Evolutionary conservation across 30 jellyfish, hydroid and myxozoan genomes (phyloP).

Genomic region (Aurelia aurita complex sp. Pacific): DNA sequence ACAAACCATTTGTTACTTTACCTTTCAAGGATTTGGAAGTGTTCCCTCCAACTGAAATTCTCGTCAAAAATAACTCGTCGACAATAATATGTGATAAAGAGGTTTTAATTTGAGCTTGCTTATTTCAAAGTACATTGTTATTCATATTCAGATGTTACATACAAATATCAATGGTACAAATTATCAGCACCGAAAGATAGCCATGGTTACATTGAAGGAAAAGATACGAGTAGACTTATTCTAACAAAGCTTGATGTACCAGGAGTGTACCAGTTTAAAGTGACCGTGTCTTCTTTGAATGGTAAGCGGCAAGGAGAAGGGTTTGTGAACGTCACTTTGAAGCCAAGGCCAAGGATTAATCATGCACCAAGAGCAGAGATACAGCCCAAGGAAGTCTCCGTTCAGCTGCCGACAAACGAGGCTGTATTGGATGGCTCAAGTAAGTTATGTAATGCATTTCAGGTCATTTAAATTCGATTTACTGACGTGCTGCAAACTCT

Average conservation of each 20-base stretch:
- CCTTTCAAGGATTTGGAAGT: no score
- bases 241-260: constrained; percentile 85
- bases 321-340: constrained; percentile 88
- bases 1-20: no score
- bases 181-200: constrained; percentile 90
- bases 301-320: constrained; percentile 82
- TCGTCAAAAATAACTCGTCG: no score
- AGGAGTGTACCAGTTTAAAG: constrained; percentile 91
- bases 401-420: constrained; percentile 85
- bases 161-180: constrained; percentile 87
- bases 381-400: constrained; percentile 91
- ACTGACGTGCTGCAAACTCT: no score
- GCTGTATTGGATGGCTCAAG: constrained; percentile 96
- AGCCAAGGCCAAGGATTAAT: constrained; percentile 80
- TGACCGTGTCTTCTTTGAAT: constrained; percentile 56
- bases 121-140: background rate
- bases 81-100: background rate
- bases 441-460: constrained; percentile 25
- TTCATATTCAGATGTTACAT: constrained; percentile 60
- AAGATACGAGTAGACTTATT: constrained; percentile 64
- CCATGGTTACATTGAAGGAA: constrained; percentile 98
- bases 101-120: background rate
- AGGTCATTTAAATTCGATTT: no score
- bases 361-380: constrained; percentile 98
- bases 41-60: no score